Evolutionary conservation across 2,888 invertebrate genomes (phyloP), one percentile per base, ranked within the genome.

Genomic region (Sphaerophoria rueppellii): DNA sequence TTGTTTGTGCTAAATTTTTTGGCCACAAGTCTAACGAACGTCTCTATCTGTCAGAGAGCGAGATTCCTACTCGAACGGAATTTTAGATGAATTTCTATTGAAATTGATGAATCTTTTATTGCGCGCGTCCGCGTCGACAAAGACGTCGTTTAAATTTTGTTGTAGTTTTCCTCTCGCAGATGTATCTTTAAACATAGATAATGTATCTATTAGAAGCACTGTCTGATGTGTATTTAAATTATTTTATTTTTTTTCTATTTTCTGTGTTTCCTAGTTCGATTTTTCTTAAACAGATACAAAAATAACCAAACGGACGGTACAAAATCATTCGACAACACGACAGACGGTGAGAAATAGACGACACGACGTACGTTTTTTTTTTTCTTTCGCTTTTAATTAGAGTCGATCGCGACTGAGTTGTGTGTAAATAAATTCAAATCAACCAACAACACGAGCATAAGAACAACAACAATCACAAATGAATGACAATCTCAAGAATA

Each of bases 361-460:
- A 55, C 32, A 35, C 16, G 34, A 34, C 11, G 16, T 57, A 34
- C 37, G 37, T 37, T 16, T 16, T 50, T 50, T 14, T 50, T 50
- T 50, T 6, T 50, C 7, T 50, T 16, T 16, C 16, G 7, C 7
- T 50, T 71, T 54, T 63, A 75, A 48, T 74, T 65, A 65, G 74
- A 82, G 78, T 70, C 73, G 77, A 79, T 83, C 54, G 65, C 70
- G 70, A 71, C 67, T 75, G 67, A 35, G 78, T 78, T 72, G 82
- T 82, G 78, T 82, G 74, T 78, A 74, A 82, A 78, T 78, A 71
- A 78, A 78, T 78, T 82, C 48, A 78, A 82, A 73, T 77, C 72
- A 57, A 73, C 35, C 37, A 37, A 32, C 37, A 11, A 55, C 78
- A 54, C 58, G 58, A 78, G 55, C 75, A 77, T 7, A 9, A 40